These are phyloP conservation scores for Philotrypesis tridentata DNA, from an alignment of 1,140 invertebrate genomes.

Conservation along the genomic window DNA sequence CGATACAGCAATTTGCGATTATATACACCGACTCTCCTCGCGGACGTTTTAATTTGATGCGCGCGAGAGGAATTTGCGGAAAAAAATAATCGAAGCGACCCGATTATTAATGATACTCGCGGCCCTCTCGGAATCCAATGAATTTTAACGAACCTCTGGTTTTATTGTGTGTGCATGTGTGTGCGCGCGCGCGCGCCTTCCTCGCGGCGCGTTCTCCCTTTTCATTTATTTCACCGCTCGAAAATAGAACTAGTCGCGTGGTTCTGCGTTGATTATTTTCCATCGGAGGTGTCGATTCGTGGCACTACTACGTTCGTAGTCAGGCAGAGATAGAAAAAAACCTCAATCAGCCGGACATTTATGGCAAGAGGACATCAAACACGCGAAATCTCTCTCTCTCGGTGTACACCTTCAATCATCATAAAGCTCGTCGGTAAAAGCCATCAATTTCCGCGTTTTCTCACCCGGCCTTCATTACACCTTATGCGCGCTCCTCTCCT, in stretches of 20 bases:
- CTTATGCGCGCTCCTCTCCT: background rate
- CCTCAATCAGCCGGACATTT: too few species aligned
- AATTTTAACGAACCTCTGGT: slow-evolving; percentile 40
- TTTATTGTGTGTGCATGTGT: background rate
- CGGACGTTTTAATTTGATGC: slow-evolving; percentile 23
- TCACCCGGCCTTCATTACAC: background rate
- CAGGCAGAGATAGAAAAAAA: background rate
- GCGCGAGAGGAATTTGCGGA: background rate
- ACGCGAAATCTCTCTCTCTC: background rate
- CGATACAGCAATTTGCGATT: slow-evolving; percentile 29
- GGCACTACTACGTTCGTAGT: background rate
- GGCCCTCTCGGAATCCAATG: slow-evolving; percentile 2
- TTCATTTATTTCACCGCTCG: background rate
- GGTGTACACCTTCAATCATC: background rate
- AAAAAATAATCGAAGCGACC: background rate
- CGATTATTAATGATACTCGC: slow-evolving; percentile 26
- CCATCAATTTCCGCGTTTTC: background rate
- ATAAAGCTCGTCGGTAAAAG: background rate
- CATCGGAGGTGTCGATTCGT: background rate
- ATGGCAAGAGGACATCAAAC: background rate
- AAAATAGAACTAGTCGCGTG: background rate
- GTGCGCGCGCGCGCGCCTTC: too few species aligned
- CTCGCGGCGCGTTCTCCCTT: too few species aligned
- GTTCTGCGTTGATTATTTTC: background rate
- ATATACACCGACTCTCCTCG: background rate